These are phyloP conservation scores for Scaptomyza graminum DNA, from an alignment of 1,140 invertebrate genomes.

Conservation along the genomic window DNA sequence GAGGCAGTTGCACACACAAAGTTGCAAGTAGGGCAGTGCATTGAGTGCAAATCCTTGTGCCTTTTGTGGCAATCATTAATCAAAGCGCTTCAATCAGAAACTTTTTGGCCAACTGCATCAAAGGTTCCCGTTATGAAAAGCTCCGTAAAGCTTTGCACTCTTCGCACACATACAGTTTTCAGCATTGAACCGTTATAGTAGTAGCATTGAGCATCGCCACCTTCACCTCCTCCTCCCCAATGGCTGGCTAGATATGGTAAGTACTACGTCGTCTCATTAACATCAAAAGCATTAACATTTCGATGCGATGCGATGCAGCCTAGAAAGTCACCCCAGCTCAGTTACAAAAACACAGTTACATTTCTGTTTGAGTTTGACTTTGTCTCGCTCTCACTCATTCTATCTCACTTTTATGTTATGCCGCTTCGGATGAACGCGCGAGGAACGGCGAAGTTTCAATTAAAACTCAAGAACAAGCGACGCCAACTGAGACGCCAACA, in stretches of 20 bases:
- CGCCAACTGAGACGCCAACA: slow-evolving; percentile 14
- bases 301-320: slow-evolving; percentile 37
- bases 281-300: slow-evolving; percentile 38
- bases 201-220: not conserved
- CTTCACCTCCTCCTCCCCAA: not conserved
- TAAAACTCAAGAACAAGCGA: slow-evolving; percentile 55
- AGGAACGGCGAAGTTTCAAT: slow-evolving; percentile 66
- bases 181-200: not conserved
- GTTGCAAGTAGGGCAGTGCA: not conserved
- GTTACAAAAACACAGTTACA: slow-evolving; percentile 20
- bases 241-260: not conserved
- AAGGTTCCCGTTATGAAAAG: not conserved
- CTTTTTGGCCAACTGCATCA: slow-evolving; percentile 13
- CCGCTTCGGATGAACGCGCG: slow-evolving; percentile 50
- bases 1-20: not conserved
- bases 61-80: slow-evolving; percentile 30
- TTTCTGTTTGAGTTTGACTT: slow-evolving; percentile 1
- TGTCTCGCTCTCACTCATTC: too few species aligned
- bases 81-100: slow-evolving; percentile 25
- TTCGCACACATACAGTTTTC: not conserved
- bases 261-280: slow-evolving; percentile 40
- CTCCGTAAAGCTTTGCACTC: too few species aligned
- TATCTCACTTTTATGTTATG: slow-evolving; percentile 22
- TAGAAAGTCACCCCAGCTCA: slow-evolving; percentile 31
- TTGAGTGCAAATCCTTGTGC: slow-evolving; percentile 34